Base-by-base conservation (phyloP, 2,113 vertebrate genomes). In the Riparia riparia region DNA sequence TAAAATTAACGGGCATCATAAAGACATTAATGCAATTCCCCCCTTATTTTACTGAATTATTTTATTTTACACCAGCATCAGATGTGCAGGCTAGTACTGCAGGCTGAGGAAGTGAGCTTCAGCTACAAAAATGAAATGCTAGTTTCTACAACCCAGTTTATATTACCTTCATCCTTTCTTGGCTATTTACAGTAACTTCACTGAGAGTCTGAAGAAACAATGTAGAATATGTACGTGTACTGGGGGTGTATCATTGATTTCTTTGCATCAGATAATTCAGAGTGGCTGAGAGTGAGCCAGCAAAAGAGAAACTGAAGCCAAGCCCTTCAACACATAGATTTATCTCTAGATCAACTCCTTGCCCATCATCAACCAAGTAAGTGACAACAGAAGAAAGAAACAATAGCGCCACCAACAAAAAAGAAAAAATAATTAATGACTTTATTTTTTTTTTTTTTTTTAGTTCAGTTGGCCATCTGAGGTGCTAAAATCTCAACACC, bases 401-500 rank as follows among this genome's bases (percentile, higher is more conserved):
- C 0, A 2, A 42, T 28, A 95, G 70, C 17, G 54, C 64, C 89
- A 93, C 51, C 66, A 94, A 91, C 84, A 92, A 95, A 85, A 97
- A 97, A 94, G 72, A 90, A 95, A 97, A 98, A 96, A 95, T 92
- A 97, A 96, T 76, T 76, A 92, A 96, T 81, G 70, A 89, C 85
- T 98, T 97, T 97, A 96, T 96, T 97, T 90, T 86, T 74, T 56
- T 69, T 87, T 94, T 95, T 96, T 72, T 89, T 95, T 95, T 96
- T 90, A 96, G 89, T 91, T 94, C 89, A 93, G 90, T 93, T 95
- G 93, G 94, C 92, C 95, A 80, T 86, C 80, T 89, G 79, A 92
- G 94, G 96, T 93, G 92, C 89, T 93, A 95, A 93, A 95, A 93
- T 97, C 93, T 97, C 94, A 97, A 97, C 80, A 94, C 96, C 95